A percentile compares a stretch with the other conserved stretches of the same genome.
Evolutionary conservation across 2,113 vertebrate species (phyloP).

Genomic region (Rana temporaria): DNA sequence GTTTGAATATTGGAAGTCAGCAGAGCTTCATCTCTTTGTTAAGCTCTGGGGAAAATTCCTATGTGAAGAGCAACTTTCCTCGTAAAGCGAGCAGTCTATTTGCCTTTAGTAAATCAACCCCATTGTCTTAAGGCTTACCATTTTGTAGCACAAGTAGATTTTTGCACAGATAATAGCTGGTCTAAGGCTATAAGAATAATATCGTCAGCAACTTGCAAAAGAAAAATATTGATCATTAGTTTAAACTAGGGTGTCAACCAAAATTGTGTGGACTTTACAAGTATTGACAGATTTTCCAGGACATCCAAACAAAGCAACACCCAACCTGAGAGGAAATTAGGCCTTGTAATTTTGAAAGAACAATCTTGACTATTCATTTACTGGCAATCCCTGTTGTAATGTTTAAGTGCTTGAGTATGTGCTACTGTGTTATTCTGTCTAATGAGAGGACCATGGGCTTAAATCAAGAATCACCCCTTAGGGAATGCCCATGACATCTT

Average conservation of each 20-base stretch:
- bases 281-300: constrained; percentile 7
- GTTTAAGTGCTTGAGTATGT: neutral
- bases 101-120: too few species aligned
- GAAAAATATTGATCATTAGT: constrained; percentile 25
- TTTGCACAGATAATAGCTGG: too few species aligned
- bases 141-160: too few species aligned
- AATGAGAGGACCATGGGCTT: neutral
- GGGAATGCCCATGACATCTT: too few species aligned
- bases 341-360: neutral
- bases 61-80: too few species aligned
- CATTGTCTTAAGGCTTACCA: too few species aligned
- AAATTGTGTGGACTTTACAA: constrained; percentile 1
- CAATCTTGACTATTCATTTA: constrained; percentile 1
- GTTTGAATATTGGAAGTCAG: too few species aligned
- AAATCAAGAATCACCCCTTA: neutral
- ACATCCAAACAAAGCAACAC: constrained; percentile 21
- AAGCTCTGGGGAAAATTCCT: too few species aligned
- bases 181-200: too few species aligned
- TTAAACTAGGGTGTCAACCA: neutral
- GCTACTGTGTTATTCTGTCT: neutral
- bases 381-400: neutral
- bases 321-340: constrained; percentile 10
- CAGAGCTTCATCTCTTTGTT: too few species aligned
- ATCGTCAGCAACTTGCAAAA: neutral
- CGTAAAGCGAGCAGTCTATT: too few species aligned